These are phyloP conservation scores for Dromas ardeola DNA, from an alignment of 2,113 vertebrate genomes.

Conservation along the genomic window DNA sequence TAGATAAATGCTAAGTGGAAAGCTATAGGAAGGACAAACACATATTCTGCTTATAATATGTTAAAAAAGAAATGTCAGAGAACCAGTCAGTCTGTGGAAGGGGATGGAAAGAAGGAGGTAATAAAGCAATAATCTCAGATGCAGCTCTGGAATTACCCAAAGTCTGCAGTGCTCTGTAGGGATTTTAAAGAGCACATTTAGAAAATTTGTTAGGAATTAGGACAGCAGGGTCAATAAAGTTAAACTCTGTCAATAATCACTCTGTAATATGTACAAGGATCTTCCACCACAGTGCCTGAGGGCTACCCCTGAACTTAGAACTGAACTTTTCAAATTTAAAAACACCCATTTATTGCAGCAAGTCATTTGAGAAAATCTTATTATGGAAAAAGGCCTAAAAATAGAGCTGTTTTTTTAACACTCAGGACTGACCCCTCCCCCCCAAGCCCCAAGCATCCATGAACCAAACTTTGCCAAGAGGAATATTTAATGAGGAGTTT, in stretches of 20 bases:
- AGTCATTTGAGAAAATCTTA: constrained; percentile 27
- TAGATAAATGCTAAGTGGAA: background rate
- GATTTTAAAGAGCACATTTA: constrained; percentile 31
- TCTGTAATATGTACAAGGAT: background rate
- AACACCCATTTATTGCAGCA: background rate
- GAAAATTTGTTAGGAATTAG: constrained; percentile 54
- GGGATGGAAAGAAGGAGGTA: background rate
- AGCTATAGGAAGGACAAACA: constrained; percentile 5
- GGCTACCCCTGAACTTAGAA: constrained; percentile 18
- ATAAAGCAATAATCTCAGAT: constrained; percentile 2
- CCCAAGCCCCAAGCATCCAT: background rate
- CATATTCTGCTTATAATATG: background rate
- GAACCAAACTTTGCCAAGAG: background rate
- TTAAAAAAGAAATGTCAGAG: background rate
- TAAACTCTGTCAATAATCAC: constrained; percentile 58
- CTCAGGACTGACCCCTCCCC: accelerated
- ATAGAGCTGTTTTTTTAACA: background rate
- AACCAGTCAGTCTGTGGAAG: background rate
- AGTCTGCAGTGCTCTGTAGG: background rate
- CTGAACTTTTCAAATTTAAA: constrained; percentile 26
- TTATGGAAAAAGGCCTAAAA: constrained; percentile 11
- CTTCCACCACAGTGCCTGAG: background rate
- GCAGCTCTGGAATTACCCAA: background rate
- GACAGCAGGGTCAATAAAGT: constrained; percentile 39
- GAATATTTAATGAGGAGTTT: constrained; percentile 28